phyloP scores from a whole-genome alignment of 2,797 vertebrate species.

The Hemibagrus guttatus region DNA sequence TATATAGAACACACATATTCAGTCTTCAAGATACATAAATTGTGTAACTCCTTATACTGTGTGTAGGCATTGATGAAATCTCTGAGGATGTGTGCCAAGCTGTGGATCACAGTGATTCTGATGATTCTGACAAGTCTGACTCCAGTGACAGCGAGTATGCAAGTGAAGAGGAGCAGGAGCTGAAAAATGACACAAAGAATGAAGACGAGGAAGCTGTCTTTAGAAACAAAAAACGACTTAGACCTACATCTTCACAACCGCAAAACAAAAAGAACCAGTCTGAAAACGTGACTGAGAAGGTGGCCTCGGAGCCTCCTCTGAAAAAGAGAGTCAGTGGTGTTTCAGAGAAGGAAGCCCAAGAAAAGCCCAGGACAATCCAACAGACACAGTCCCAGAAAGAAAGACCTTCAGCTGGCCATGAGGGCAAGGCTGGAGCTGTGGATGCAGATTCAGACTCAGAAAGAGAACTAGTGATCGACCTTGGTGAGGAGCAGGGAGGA shows the following conservation, averaged over 20 bases:
- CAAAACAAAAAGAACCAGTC: constrained; percentile 78
- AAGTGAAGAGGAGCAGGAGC: constrained; percentile 89
- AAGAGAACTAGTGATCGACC: constrained; percentile 94
- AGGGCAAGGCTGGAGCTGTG: constrained; percentile 73
- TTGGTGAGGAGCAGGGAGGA: constrained; percentile 89
- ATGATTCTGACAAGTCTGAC: constrained; percentile 95
- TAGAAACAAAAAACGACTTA: constrained; percentile 79
- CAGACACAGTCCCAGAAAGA: constrained; percentile 64
- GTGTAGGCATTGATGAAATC: constrained; percentile 93
- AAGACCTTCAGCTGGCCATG: neutral
- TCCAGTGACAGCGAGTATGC: constrained; percentile 90
- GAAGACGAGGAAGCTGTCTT: constrained; percentile 81
- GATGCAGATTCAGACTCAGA: constrained; percentile 90
- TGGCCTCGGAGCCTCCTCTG: constrained; percentile 66
- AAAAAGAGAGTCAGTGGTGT: constrained; percentile 82
- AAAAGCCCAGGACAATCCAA: constrained; percentile 83
- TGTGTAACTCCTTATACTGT: neutral
- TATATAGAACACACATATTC: neutral
- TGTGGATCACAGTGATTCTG: constrained; percentile 92
- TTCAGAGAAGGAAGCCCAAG: constrained; percentile 80
- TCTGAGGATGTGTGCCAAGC: constrained; percentile 91
- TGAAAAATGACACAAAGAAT: constrained; percentile 78
- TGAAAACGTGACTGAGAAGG: constrained; percentile 69
- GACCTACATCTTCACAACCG: constrained; percentile 71
- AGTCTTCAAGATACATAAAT: neutral